A percentile compares a stretch with the other conserved stretches of the same genome.
phyloP scores from a whole-genome alignment of 1,140 invertebrate genomes.

The Philotrypesis tridentata region DNA sequence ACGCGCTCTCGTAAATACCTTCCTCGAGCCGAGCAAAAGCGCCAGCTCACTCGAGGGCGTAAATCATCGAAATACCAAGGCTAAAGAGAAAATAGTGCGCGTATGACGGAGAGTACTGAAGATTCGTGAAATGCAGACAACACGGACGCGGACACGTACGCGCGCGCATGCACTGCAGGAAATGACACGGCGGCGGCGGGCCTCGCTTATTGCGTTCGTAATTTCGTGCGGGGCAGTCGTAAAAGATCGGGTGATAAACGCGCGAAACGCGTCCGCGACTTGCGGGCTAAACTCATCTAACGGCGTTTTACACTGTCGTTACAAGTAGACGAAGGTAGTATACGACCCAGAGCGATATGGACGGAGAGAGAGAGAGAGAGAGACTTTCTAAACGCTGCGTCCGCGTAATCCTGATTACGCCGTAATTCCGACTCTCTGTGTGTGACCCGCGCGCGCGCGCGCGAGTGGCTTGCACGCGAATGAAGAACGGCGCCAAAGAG shows the following conservation, averaged over 20 bases:
- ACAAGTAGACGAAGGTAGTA: slow-evolving; percentile 30
- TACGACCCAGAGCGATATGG: too few species aligned
- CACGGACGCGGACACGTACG: too few species aligned
- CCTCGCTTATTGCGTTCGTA: neutral
- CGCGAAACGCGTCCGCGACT: neutral
- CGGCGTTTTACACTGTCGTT: slow-evolving; percentile 51
- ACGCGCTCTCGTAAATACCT: neutral
- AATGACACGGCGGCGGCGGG: neutral
- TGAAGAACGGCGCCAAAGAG: neutral
- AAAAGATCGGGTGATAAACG: slow-evolving; percentile 12
- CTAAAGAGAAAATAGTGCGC: neutral
- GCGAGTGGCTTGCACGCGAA: neutral
- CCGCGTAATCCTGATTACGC: slow-evolving; percentile 28
- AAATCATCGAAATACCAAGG: neutral
- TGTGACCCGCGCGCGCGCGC: too few species aligned
- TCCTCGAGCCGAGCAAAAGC: neutral
- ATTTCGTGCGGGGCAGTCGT: neutral
- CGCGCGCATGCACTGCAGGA: neutral
- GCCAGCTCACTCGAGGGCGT: neutral
- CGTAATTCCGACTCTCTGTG: slow-evolving; percentile 21
- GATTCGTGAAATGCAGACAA: neutral
- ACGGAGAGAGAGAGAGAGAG: too few species aligned
- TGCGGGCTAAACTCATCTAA: slow-evolving; percentile 50
- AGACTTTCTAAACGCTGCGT: slow-evolving; percentile 40
- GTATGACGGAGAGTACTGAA: neutral